phyloP scores from a whole-genome alignment of 2,888 invertebrate genomes.

The Pomacea canaliculata region DNA sequence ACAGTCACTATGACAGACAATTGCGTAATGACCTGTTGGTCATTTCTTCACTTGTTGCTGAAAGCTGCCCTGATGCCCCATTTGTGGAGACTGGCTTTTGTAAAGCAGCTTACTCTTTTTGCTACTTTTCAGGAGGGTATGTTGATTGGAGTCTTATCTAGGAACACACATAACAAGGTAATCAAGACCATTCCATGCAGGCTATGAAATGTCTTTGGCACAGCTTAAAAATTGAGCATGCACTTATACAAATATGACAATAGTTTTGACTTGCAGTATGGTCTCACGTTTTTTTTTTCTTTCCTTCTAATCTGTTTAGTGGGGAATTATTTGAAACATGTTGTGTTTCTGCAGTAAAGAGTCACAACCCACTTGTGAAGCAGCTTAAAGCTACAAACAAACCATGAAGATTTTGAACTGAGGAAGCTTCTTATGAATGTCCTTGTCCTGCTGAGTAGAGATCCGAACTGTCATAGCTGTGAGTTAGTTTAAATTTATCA shows the following conservation, averaged over 20 bases:
- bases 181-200: not conserved
- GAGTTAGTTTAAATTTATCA: conserved; percentile 29
- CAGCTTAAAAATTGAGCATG: too few relatives aligned
- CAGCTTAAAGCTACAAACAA: conserved; percentile 66
- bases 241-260: too few relatives aligned
- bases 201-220: not conserved
- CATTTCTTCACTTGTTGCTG: conserved; percentile 61
- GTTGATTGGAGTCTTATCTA: not conserved
- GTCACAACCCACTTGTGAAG: conserved; percentile 66
- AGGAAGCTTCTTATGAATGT: conserved; percentile 68
- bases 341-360: conserved; percentile 62
- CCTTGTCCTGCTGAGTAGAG: conserved; percentile 62
- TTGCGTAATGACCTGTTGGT: conserved; percentile 69
- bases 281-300: too few relatives aligned
- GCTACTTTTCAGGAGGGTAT: conserved; percentile 70
- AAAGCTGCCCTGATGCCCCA: conserved; percentile 60
- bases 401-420: conserved; percentile 70
- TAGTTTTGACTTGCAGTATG: too few relatives aligned
- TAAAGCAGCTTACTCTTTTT: conserved; percentile 67
- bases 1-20: conserved; percentile 68
- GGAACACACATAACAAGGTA: not conserved
- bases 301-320: too few relatives aligned
- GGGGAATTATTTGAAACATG: too few relatives aligned
- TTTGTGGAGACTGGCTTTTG: conserved; percentile 69
- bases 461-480: conserved; percentile 60